Conservation (phyloP, 2,113 vertebrate species). For the Pitta sordida region DNA sequence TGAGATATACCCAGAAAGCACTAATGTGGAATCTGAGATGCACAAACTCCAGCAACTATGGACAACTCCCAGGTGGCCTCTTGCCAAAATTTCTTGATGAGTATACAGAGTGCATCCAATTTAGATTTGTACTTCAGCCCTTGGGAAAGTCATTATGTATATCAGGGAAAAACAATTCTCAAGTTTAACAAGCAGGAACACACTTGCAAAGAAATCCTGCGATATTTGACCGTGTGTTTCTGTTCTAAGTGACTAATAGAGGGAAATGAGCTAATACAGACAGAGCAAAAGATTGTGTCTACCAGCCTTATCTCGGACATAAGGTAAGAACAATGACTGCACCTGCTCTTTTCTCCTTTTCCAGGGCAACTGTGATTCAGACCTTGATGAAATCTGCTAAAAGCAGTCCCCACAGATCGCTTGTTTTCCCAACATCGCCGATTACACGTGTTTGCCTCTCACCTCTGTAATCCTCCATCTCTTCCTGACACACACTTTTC, state of each 20-base stretch:
- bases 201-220: conserved; percentile 8
- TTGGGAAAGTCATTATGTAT: conserved; percentile 37
- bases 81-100: conserved; percentile 55
- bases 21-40: conserved; percentile 41
- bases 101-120: conserved; percentile 42
- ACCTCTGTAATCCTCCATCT: background rate
- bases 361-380: background rate
- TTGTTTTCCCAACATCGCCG: background rate
- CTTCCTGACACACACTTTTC: background rate
- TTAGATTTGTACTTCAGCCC: conserved; percentile 44
- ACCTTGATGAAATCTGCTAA: background rate
- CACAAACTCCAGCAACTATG: conserved; percentile 4
- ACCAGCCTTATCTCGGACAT: background rate
- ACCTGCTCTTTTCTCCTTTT: background rate
- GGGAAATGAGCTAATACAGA: background rate
- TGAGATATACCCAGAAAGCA: background rate
- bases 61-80: conserved; percentile 38
- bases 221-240: conserved; percentile 9
- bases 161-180: conserved; percentile 52
- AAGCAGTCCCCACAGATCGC: background rate
- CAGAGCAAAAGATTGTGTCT: background rate
- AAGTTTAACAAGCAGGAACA: conserved; percentile 9
- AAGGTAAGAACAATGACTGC: background rate
- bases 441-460: background rate
- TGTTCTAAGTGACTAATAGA: conserved; percentile 15